Base-by-base conservation (phyloP, 2,113 vertebrate species). In the Lycaon pictus region DNA sequence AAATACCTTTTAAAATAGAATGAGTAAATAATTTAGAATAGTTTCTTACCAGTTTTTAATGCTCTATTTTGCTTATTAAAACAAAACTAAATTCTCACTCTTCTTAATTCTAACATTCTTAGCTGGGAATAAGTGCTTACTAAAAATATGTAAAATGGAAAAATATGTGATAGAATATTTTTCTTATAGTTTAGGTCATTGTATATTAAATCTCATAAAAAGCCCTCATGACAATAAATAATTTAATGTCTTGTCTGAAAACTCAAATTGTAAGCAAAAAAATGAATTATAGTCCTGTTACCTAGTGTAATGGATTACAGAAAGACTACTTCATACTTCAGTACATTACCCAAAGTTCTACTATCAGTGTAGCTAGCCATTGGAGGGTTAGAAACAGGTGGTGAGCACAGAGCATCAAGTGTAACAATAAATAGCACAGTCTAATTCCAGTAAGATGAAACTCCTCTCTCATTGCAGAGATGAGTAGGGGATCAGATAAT, bases 391-490 rank as follows among this genome's bases (percentile, higher is more conserved):
- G 53, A 81, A 93, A 95, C 96, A 98, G 93, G 92, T 98, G 97
- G 62, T 84, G 67, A 82, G 43, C 71, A 85, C 2, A 92, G 51
- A 83, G 53, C 93, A 71, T 37, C 71, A 37, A 90, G 84, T 90
- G 88, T 87, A 90, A 97, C 81, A 94, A 95, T 98, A 97, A 97
- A 97, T 98, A 98, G 89, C 91, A n/a, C 76, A 60, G 23, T 32
- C 81, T 95, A 95, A 97, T 98, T 97, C 95, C 95, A 90, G 98
- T 93, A 96, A 97, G 72, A 86, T 56, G 96, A 98, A 0, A 0
- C 62, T 96, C 95, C 88, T 0, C 0, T 90, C 90, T 81, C 13
- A 23, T 27, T 0, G 0, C 82, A 29, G 74, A 29, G 91, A 76
- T 76, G 79, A 94, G 51, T 0, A 0, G 0, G 0, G 37, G 95